phyloP scores from a whole-genome alignment of 1,140 invertebrate genomes.

The Kradibia gibbosae region DNA sequence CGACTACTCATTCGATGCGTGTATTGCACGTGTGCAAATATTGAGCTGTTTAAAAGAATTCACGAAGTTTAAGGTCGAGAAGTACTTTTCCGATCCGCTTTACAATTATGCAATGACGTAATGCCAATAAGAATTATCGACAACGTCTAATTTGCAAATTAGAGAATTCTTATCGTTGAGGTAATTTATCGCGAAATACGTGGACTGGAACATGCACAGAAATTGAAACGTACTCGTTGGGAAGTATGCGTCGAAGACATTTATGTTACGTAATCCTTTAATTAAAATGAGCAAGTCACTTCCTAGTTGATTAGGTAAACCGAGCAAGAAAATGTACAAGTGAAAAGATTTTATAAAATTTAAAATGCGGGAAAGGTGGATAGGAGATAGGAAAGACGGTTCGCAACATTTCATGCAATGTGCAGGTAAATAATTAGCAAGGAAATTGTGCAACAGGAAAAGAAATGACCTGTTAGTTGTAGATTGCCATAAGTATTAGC shows the following conservation, averaged over 20 bases:
- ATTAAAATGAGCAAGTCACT: conserved; percentile 28
- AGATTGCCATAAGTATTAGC: conserved; percentile 8
- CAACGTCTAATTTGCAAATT: no score
- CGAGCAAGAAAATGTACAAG: conserved; percentile 33
- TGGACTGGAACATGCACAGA: background rate
- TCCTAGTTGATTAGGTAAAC: conserved; percentile 40
- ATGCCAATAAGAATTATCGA: no score
- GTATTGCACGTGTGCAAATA: no score
- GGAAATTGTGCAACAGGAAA: conserved; percentile 60
- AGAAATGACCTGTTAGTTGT: conserved; percentile 52
- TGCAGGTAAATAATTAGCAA: conserved; percentile 56
- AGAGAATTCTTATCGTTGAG: no score
- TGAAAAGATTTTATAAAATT: conserved; percentile 10
- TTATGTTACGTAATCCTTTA: conserved; percentile 28
- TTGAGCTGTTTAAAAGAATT: no score
- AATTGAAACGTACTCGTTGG: background rate
- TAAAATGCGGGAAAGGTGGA: background rate
- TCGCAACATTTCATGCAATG: conserved; percentile 38
- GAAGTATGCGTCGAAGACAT: background rate
- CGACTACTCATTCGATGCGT: no score
- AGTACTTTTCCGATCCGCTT: no score
- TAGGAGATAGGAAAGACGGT: background rate
- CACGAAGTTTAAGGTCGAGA: no score
- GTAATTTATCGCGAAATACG: background rate
- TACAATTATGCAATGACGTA: no score